These are phyloP conservation scores for Pelecanoides urinatrix DNA, from an alignment of 2,113 vertebrate genomes.

Conservation along the genomic window DNA sequence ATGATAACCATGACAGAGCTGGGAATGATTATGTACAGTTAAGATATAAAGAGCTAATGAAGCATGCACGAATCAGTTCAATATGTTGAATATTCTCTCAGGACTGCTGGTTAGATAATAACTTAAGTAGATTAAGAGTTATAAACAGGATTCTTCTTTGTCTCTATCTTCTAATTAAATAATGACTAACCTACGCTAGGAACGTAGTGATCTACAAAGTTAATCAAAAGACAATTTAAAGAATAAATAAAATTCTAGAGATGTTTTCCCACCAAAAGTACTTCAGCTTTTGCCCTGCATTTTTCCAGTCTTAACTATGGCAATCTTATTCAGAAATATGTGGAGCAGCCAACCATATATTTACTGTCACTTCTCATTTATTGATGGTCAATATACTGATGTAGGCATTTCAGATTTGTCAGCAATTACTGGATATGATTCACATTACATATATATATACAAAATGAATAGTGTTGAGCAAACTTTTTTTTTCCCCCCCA, in stretches of 20 bases:
- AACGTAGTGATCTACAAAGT: not conserved
- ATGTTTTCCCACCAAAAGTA: not conserved
- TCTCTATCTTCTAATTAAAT: conserved; percentile 30
- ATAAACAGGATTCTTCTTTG: conserved; percentile 24
- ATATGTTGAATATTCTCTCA: conserved; percentile 41
- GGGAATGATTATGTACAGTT: conserved; percentile 31
- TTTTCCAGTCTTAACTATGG: not conserved
- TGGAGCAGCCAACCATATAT: not conserved
- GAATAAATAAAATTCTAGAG: not conserved
- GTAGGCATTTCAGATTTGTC: not conserved
- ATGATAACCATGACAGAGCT: conserved; percentile 24
- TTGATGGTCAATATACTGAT: not conserved
- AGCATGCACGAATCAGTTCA: conserved; percentile 13
- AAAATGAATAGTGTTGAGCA: not conserved
- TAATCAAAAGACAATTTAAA: not conserved
- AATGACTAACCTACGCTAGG: not conserved
- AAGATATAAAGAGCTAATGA: conserved; percentile 44
- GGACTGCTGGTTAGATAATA: conserved; percentile 26
- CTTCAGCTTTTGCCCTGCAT: not conserved
- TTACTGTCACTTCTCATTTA: not conserved
- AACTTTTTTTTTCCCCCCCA: not conserved
- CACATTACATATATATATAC: not conserved
- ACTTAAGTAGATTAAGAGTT: conserved; percentile 49
- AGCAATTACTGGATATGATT: not conserved
- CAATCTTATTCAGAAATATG: not conserved